Evolutionary conservation across 2,888 invertebrate species (phyloP).

Genomic region (Sphinx pinastri): DNA sequence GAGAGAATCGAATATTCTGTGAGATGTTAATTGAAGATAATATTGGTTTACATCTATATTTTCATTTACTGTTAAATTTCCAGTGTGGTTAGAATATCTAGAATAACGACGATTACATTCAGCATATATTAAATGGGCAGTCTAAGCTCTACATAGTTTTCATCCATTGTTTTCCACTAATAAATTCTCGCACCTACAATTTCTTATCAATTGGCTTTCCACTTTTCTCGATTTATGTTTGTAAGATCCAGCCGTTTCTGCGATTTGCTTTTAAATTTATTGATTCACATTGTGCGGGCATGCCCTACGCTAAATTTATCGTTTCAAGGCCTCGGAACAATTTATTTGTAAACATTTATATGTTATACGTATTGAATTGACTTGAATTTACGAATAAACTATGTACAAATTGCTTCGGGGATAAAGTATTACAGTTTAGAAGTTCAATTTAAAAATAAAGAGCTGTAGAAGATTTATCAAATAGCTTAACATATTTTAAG

Average conservation of each 20-base stretch:
- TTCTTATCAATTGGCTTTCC: slow-evolving; percentile 36
- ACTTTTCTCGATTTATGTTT: slow-evolving; percentile 46
- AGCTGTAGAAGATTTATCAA: too few species aligned
- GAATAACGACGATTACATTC: background rate
- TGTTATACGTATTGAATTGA: slow-evolving; percentile 23
- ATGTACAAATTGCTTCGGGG: background rate
- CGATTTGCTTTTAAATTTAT: slow-evolving; percentile 53
- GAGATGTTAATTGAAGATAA: too few species aligned
- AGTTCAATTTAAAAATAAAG: background rate
- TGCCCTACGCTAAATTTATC: slow-evolving; percentile 47
- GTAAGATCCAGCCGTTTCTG: slow-evolving; percentile 45
- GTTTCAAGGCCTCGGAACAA: slow-evolving; percentile 36
- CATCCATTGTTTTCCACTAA: slow-evolving; percentile 26
- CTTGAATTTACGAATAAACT: too few species aligned
- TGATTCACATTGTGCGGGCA: slow-evolving; percentile 46
- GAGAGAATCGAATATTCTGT: too few species aligned
- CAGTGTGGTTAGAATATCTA: background rate
- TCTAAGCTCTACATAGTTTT: slow-evolving; percentile 13
- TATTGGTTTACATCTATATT: too few species aligned
- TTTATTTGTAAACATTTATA: slow-evolving; percentile 43
- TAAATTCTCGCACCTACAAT: slow-evolving; percentile 25
- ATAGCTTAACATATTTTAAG: too few species aligned
- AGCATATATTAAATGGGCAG: background rate
- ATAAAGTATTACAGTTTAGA: background rate
- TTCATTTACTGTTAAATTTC: background rate